phyloP scores from a whole-genome alignment of 2,797 vertebrate genomes.

The Hyperoplus immaculatus region DNA sequence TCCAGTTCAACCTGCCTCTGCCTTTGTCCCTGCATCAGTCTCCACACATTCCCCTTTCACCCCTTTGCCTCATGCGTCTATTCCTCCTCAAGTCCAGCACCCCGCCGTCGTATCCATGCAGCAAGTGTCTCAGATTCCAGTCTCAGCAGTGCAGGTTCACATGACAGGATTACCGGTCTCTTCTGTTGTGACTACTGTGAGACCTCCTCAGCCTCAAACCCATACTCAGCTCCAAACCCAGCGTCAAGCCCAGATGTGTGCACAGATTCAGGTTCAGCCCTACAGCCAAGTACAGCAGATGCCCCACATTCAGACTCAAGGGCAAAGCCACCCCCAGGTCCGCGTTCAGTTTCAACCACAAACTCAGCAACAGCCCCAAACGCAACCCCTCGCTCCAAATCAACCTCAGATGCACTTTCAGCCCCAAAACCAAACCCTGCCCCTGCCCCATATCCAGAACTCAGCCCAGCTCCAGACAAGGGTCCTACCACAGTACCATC shows the following conservation, averaged over 20 bases:
- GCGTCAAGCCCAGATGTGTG: slow-evolving; percentile 63
- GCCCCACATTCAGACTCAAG: slow-evolving; percentile 65
- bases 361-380: slow-evolving; percentile 53
- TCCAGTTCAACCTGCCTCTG: slow-evolving; percentile 67
- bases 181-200: slow-evolving; percentile 65
- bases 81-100: slow-evolving; percentile 83
- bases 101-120: slow-evolving; percentile 78
- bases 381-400: slow-evolving; percentile 59
- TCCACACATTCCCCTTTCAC: slow-evolving; percentile 82
- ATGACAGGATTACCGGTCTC: slow-evolving; percentile 68
- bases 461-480: slow-evolving; percentile 68
- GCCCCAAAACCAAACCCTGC: slow-evolving; percentile 40
- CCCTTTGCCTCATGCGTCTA: slow-evolving; percentile 78
- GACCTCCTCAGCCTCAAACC: slow-evolving; percentile 66
- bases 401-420: slow-evolving; percentile 75
- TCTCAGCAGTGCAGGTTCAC: slow-evolving; percentile 74
- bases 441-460: slow-evolving; percentile 58
- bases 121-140: slow-evolving; percentile 72
- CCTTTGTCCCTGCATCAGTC: slow-evolving; percentile 68
- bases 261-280: slow-evolving; percentile 75
- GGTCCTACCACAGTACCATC: slow-evolving; percentile 54
- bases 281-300: slow-evolving; percentile 75
- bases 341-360: slow-evolving; percentile 72
- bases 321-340: slow-evolving; percentile 70
- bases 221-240: slow-evolving; percentile 59